phyloP scores from a whole-genome alignment of 2,113 vertebrate species.

The Chaetodon auriga region DNA sequence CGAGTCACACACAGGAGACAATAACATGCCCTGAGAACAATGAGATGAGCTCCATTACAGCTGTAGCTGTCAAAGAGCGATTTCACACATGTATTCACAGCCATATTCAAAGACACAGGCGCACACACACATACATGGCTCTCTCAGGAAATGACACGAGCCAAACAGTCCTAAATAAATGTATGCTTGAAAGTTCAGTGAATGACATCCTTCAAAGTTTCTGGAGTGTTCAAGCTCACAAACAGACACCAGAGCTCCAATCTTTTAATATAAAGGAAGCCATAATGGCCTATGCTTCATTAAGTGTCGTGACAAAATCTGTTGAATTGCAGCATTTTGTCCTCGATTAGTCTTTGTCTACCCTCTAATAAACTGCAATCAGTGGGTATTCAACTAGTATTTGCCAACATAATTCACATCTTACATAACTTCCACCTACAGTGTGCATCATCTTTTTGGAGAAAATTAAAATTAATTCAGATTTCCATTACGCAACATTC shows the following conservation, averaged over 20 bases:
- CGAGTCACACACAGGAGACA: constrained; percentile 61
- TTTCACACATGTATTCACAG: constrained; percentile 14
- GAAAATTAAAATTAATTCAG: background rate
- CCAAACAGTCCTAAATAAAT: constrained; percentile 1
- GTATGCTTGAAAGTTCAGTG: constrained; percentile 6
- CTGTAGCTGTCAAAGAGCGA: constrained; percentile 59
- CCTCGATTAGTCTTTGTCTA: background rate
- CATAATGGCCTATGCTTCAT: constrained; percentile 8
- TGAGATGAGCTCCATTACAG: constrained; percentile 57
- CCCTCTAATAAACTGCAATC: constrained; percentile 21
- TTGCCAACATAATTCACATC: background rate
- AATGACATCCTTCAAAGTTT: background rate
- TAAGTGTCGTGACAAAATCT: background rate
- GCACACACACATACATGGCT: background rate
- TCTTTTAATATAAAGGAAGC: background rate
- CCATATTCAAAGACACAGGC: constrained; percentile 7
- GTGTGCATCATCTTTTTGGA: background rate
- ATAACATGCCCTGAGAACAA: constrained; percentile 63
- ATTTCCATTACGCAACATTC: constrained; percentile 12
- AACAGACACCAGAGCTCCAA: constrained; percentile 10
- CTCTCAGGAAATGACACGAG: constrained; percentile 1
- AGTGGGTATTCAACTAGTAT: constrained; percentile 1
- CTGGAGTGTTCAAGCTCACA: constrained; percentile 2
- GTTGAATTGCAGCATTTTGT: constrained; percentile 26
- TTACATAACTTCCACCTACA: constrained; percentile 14